Evolutionary conservation across 2,888 invertebrate genomes (phyloP), one percentile per base, ranked within the genome.

Genomic region (Branchipolynoe longqiensis): DNA sequence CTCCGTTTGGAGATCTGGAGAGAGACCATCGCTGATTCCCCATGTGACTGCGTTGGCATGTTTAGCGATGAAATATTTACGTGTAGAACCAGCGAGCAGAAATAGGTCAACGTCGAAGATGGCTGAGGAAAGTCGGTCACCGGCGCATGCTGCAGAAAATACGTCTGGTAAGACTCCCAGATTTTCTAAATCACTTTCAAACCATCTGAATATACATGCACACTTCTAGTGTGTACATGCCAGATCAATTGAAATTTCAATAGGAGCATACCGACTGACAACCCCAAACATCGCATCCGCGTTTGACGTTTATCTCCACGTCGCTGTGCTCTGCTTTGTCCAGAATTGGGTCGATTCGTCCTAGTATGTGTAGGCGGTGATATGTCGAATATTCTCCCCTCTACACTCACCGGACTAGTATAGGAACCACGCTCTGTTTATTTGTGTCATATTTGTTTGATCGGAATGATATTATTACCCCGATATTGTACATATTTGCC

Each of bases 121-220:
- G 86, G 86, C 85, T 58, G 86, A 86, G 83, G 85, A 85, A 86
- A 85, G 74, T 86, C 86, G 86, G 86, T 86, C 86, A 86, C 82
- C 85, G 58, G 64, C 82, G 56, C 81, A 62, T 48, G 54, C 82
- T 38, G 74, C 54, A 69, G 85, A 86, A 86, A 86, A 85, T 74
- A 33, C 82, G 82, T 85, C 86, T 74, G 86, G 86, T 86, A 85
- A 73, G 86, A 78, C 58, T 33, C 8, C 31, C 41, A 1, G 28
- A 28, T 41, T 41, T 3, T 48, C 78, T 25, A 25, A 48, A 8
- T 69, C 12, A 69, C 8, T 69, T n/a, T 25, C 25, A 41, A 14
- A 78, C 78, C 48, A 48, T 36, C 38, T 69, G 69, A 69, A 69
- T 14, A 3, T 6, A 14, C 28, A 12, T 41, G 78, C 18, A 40